Percentiles rank a stretch among this genome's conserved stretches.
These are phyloP conservation scores for Umimayanthus kanabou DNA, from an alignment of 92 coral and sea anemone species.

Conservation along the genomic window DNA sequence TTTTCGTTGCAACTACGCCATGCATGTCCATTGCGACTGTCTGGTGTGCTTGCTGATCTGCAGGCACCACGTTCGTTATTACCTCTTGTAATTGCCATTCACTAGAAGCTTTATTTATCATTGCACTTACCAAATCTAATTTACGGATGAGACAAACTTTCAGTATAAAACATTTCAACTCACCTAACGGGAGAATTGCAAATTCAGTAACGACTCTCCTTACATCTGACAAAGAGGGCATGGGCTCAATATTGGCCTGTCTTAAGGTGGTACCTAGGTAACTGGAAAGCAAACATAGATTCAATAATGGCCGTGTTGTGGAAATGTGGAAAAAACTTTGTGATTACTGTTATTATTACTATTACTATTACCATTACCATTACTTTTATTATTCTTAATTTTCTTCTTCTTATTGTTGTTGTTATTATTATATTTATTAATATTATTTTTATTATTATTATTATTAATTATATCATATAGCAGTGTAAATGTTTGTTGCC, in stretches of 20 bases:
- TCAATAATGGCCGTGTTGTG: neutral
- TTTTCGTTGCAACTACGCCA: too few species aligned
- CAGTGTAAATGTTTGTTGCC: neutral
- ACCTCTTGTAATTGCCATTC: neutral
- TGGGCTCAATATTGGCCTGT: slow-evolving; percentile 97
- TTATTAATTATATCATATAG: too few species aligned
- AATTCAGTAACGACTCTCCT: slow-evolving; percentile 93
- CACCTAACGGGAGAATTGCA: slow-evolving; percentile 93
- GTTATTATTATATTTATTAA: too few species aligned
- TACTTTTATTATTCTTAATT: too few species aligned
- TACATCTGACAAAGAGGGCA: slow-evolving; percentile 99
- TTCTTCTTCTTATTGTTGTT: too few species aligned
- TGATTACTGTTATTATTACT: neutral
- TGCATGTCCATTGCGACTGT: too few species aligned
- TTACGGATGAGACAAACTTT: too few species aligned
- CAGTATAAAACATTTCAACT: neutral
- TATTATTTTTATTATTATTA: too few species aligned
- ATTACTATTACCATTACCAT: neutral
- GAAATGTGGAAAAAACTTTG: neutral
- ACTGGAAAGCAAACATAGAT: slow-evolving; percentile 39
- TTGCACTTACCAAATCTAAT: too few species aligned
- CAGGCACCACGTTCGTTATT: neutral
- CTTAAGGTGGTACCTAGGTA: slow-evolving; percentile 97
- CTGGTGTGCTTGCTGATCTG: too few species aligned
- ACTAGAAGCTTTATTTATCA: neutral